Conservation (phyloP, 2,113 vertebrate genomes). For the Trematocara stigmaticum region DNA sequence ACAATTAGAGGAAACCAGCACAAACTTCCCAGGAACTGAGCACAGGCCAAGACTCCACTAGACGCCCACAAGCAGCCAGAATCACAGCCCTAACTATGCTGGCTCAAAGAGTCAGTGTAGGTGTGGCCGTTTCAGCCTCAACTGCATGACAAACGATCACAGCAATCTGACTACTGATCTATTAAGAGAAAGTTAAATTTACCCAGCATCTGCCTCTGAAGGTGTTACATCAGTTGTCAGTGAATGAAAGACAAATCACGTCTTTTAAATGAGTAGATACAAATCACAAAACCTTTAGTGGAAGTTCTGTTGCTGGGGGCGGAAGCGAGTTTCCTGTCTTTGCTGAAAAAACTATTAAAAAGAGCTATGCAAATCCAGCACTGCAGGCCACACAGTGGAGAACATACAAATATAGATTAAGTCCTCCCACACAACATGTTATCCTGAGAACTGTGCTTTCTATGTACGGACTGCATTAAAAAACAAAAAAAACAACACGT, state of each 20-base stretch:
- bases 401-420: not conserved
- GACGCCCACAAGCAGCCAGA: slow-evolving; percentile 3
- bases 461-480: not conserved
- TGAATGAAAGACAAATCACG: not conserved
- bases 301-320: not conserved
- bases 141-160: not conserved
- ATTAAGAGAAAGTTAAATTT: not conserved
- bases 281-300: not conserved
- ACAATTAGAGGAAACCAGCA: slow-evolving; percentile 70
- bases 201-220: not conserved
- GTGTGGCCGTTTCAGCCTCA: not conserved
- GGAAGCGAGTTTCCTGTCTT: rapidly evolving
- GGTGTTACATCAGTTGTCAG: not conserved
- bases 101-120: not conserved
- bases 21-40: slow-evolving; percentile 41
- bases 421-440: not conserved
- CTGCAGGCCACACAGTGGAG: not conserved
- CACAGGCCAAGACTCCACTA: slow-evolving; percentile 20
- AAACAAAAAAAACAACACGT: not conserved
- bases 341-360: not conserved
- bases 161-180: not conserved
- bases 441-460: not conserved
- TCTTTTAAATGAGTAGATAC: not conserved
- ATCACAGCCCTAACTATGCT: not conserved
- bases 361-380: not conserved